Base-by-base conservation (phyloP, 37 sponge, comb jelly and placozoan species). In the Eunapius fragilis region DNA sequence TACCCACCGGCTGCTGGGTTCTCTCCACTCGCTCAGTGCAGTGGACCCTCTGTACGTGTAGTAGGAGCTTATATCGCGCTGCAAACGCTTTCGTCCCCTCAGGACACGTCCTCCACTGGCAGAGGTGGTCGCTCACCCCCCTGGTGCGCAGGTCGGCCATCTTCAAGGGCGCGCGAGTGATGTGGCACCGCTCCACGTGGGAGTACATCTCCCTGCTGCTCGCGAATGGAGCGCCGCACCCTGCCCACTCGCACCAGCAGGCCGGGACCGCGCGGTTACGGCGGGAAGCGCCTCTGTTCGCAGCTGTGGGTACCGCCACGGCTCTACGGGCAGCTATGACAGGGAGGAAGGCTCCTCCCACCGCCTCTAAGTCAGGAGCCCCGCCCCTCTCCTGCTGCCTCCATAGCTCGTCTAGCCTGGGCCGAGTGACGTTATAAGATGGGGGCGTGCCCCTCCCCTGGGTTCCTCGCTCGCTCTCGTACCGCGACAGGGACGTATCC, bases 391-490 rank as follows among this genome's bases (percentile, higher is more conserved):
- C 77, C 45, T 85, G 85, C 25, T 77, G 41, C 74, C 37, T 25
- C 74, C 82, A 83, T 10, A 86, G 68, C 38, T 81, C 71, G 67
- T 91, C 91, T 19, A 91, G 84, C 25, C 87, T 36, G 26, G 83
- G 91, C 22, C 72, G 72, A 24, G 25, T 70, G 26, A 35, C 67
- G 28, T 79, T 80, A 32, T 30, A 37, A 2, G 72, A 37, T 7
- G 85, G 87, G 5, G 94, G 94, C 14, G 90, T 93, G 45, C 90
- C 90, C 33, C 90, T 78, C 24, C 90, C 90, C 37, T 79, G 77
- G 30, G 94, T 93, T 6, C 94, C 94, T 31, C 94, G 50, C 14
- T 45, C 94, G 50, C 87, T 87, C 81, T 89, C 94, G 33, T 80
- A 93, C n/a, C 82, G 81, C 0, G 94, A 93, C 3, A 92, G 4